Evolutionary conservation across 37 sponge, comb jelly and placozoan species (phyloP).

Genomic region (Beroe forskalii): DNA sequence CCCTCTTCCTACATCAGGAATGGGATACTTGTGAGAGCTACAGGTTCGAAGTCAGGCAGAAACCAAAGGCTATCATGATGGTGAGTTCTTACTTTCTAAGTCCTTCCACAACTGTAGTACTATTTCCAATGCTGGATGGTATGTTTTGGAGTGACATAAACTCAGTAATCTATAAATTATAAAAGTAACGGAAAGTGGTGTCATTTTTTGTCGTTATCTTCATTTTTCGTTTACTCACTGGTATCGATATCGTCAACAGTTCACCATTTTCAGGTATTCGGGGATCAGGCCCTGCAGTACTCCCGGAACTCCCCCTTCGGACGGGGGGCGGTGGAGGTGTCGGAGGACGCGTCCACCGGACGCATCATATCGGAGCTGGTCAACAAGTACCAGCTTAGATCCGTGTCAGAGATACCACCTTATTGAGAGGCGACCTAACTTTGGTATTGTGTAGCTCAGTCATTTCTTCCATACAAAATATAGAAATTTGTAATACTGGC

Average conservation of each 20-base stretch:
- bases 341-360: slow-evolving; percentile 31
- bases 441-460: neutral
- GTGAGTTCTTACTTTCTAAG: neutral
- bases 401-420: slow-evolving; percentile 62
- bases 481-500: no score
- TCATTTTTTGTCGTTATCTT: no score
- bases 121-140: neutral
- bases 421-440: slow-evolving; percentile 48
- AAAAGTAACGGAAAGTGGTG: no score
- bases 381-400: slow-evolving; percentile 62
- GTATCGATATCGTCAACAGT: no score
- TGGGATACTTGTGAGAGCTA: slow-evolving; percentile 42
- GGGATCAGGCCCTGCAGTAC: slow-evolving; percentile 22
- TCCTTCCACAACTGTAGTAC: neutral
- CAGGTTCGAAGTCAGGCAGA: slow-evolving; percentile 59
- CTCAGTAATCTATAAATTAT: no score
- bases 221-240: no score
- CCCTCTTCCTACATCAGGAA: slow-evolving; percentile 38
- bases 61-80: slow-evolving; percentile 64
- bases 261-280: slow-evolving; percentile 12
- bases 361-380: slow-evolving; percentile 55
- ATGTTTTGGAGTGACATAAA: no score
- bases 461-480: neutral
- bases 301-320: neutral
- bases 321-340: slow-evolving; percentile 36